Base-by-base conservation (phyloP, 2,888 invertebrate genomes). In the Meghimatium bilineatum region DNA sequence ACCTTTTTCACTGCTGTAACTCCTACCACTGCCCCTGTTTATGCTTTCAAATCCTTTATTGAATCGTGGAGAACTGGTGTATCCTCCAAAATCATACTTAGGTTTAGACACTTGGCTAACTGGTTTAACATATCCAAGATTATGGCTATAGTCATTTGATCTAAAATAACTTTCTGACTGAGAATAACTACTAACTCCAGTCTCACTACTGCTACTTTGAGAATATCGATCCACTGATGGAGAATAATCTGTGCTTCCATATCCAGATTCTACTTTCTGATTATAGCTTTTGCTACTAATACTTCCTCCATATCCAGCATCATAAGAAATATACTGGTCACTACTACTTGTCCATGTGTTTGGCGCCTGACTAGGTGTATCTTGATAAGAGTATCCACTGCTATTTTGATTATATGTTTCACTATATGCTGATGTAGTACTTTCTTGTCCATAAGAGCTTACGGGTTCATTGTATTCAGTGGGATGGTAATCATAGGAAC, bases 271-370 rank as follows among this genome's bases (percentile, higher is more conserved):
- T 14, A 10, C 63, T 63, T 77, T 60, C 38, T 77, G 60, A 77
- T 20, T 2, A 56, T 77, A 77, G 26, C 36, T n/a, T 23, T 60
- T 60, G 1, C 36, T 14, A 36, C 26, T 38, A n/a, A 36, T 26
- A 32, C 63, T 60, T 23, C 32, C 36, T 14, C 34, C 36, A 60
- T 77, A 63, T 14, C 36, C 38, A 36, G 34, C 10, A 36, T 5
- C n/a, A 17, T 77, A 77, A 5, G 76, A 60, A n/a, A n/a, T 77
- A n/a, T 63, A 77, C 36, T 77, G 76, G 38, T 77, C 63, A 56
- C 14, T 17, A 34, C n/a, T 76, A 63, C 36, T 38, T 36, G 56
- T 60, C 76, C 76, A 77, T 10, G 63, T 36, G 38, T 17, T 32
- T n/a, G 63, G 26, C 23, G 63, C 8, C n/a, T 36, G 63, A 77